Base-by-base conservation (phyloP, 1,140 invertebrate species). In the Magallana ariakensis region DNA sequence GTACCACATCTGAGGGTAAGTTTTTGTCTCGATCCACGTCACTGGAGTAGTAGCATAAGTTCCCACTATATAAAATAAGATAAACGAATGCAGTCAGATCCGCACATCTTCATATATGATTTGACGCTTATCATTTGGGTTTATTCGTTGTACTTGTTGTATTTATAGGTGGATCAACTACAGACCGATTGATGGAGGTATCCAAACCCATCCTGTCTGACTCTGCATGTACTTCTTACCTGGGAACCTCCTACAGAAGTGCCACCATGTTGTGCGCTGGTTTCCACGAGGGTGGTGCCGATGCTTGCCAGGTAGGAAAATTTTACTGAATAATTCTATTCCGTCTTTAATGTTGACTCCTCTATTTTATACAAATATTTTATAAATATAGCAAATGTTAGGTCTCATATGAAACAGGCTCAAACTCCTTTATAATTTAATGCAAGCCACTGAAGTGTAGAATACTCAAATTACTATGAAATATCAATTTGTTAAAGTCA, bases 1-100 rank as follows among this genome's bases (percentile, higher is more conserved):
- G 80, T 10, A 82, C 80, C 10, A 55, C 46, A 15, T 54, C 46
- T 54, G 53, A 82, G 46, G 80, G 80, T 82, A 82, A 82, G 16
- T 1, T 16, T 19, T 9, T 33, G 33, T 5, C 22, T 26, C 2
- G 0, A 62, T 3, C 33, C 5, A 46, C 33, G 33, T 46, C 33
- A 46, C 33, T 46, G 33, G 33, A 4, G 5, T 46, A 5, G 33
- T 46, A 46, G 33, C 33, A 46, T 4, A 46, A 46, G 33, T 46
- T 46, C 5, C 33, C 33, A 46, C 33, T 46, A 5, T 46, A 46
- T 46, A 46, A 46, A 46, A 46, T 4, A 46, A 46, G 33, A 46
- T 4, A 46, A 2, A 46, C 33, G 33, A 46, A 46, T 46, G 5
- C 33, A 46, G 33, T 46, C 33, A 4, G 33, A 2, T 46, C 33